These are phyloP conservation scores for Shinisaurus crocodilurus DNA, from an alignment of 2,113 vertebrate species.

Conservation along the genomic window DNA sequence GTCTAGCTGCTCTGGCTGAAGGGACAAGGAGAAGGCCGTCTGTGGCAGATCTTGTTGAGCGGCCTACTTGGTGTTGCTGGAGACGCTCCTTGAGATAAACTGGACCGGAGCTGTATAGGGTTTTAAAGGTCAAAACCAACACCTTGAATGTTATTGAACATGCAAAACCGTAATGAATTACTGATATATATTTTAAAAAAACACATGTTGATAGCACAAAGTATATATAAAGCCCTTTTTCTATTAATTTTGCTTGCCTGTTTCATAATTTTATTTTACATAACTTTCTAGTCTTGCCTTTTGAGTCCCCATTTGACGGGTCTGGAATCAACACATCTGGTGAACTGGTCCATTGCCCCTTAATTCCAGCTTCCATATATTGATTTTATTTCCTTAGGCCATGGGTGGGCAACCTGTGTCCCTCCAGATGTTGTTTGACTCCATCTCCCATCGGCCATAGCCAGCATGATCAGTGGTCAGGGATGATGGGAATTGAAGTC, in stretches of 20 bases:
- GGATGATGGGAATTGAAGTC: neutral
- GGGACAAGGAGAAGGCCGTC: no score
- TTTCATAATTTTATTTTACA: neutral
- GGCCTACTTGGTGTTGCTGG: no score
- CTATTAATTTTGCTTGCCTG: neutral
- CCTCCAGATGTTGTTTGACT: neutral
- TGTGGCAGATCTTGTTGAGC: no score
- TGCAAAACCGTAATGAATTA: neutral
- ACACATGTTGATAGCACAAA: neutral
- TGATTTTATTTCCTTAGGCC: neutral
- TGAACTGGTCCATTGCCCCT: slow-evolving; percentile 18
- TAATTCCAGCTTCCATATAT: neutral
- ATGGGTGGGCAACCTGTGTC: neutral
- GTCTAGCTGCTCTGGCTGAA: no score
- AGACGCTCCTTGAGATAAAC: no score
- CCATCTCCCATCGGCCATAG: neutral
- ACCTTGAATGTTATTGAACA: neutral
- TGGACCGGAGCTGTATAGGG: no score
- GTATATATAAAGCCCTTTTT: neutral
- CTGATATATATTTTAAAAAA: neutral
- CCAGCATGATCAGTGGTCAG: neutral
- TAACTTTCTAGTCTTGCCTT: neutral
- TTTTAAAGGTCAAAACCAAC: no score
- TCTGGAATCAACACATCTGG: neutral
- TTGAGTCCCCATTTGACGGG: no score